phyloP scores from a whole-genome alignment of 2,888 invertebrate genomes.

The Dyspetes luteomarginatus region DNA sequence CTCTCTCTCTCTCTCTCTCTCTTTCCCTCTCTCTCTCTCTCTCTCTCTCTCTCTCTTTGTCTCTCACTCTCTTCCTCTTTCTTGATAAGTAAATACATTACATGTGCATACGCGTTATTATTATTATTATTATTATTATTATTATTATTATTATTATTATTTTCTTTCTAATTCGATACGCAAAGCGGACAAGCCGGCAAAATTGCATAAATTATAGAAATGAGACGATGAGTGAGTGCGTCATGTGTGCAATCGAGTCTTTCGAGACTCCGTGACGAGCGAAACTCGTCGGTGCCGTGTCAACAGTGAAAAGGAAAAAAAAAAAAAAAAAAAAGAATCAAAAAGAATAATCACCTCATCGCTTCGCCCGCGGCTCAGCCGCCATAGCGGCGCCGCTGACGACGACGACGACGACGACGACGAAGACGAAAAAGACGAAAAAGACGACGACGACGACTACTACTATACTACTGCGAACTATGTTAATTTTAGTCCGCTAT shows the following conservation, averaged over 20 bases:
- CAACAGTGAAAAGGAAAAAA: background rate
- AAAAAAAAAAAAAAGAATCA: background rate
- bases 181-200: background rate
- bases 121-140: too few relatives aligned
- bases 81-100: constrained; percentile 13
- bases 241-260: background rate
- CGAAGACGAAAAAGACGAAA: constrained; percentile 39
- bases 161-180: constrained; percentile 1
- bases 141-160: background rate
- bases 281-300: background rate
- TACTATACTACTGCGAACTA: constrained; percentile 68
- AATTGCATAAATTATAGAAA: constrained; percentile 35
- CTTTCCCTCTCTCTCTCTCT: background rate
- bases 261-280: constrained; percentile 11
- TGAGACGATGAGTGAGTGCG: background rate
- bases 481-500: constrained; percentile 75
- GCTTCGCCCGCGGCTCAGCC: background rate
- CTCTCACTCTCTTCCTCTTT: background rate
- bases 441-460: background rate
- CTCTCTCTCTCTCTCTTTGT: background rate
- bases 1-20: background rate
- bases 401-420: constrained; percentile 45
- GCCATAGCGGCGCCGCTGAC: constrained; percentile 66
- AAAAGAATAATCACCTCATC: background rate
- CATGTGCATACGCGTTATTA: constrained; percentile 5